Base-by-base conservation (phyloP, 2,888 invertebrate species). In the Epistrophella euchroma region DNA sequence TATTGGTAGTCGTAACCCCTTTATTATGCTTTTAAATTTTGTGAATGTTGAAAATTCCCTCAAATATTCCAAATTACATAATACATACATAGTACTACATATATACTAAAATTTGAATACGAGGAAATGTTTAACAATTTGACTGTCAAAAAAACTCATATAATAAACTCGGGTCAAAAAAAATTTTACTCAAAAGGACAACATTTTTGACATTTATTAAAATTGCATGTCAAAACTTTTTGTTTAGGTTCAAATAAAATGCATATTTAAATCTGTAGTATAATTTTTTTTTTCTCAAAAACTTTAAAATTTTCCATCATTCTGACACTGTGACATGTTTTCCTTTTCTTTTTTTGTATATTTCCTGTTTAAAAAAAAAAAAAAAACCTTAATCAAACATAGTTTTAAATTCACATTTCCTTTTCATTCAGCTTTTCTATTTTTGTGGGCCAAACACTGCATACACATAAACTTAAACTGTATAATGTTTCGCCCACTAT, bases 321-420 rank as follows among this genome's bases (percentile, higher is more conserved):
- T 43, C 22, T 64, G 71, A 82, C 73, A 60, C 70, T 71, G 56
- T 76, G 83, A 78, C 73, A 82, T 35, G 56, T 71, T 76, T 73
- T 68, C 28, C 37, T 58, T 70, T 10, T 68, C 40, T n/a, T 40
- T 40, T 10, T 2, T 11, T 37, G 13, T 40, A 19, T 43, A 9
- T 64, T 28, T 15, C 28, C 52, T 25, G n/a, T 25, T 28, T 2
- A 1, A 40, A n/a, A 13, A n/a, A 66, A 47, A 32, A 32, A 17
- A 45, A 28, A 28, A 19, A 66, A 78, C 28, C 71, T 60, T 75
- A 84, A 79, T 79, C 74, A 84, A 84, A 84, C 71, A 71, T 55
- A 47, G 22, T 84, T 74, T 68, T 55, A 55, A 52, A 45, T 62
- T 75, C 74, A 74, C 56, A 25, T 35, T 56, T 43, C 70, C 64